Conservation (phyloP, 2,113 vertebrate genomes). For the Plestiodon gilberti region DNA sequence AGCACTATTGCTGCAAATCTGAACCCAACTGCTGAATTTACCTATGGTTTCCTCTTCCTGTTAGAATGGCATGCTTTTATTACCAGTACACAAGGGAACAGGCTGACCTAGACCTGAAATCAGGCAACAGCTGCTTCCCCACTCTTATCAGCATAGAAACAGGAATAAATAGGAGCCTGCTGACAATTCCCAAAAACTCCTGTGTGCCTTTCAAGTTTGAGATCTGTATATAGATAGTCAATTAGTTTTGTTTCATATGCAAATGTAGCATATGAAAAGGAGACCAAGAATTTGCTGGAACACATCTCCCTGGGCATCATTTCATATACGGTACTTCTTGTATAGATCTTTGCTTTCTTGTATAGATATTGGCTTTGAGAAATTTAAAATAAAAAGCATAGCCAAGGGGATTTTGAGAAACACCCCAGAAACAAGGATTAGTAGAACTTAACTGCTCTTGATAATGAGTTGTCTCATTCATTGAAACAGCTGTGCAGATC, state of each 20-base stretch:
- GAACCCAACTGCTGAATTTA: constrained; percentile 13
- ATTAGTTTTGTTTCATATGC: constrained; percentile 67
- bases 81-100: constrained; percentile 56
- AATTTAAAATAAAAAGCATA: constrained; percentile 52
- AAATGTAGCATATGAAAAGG: constrained; percentile 61
- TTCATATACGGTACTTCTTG: constrained; percentile 62
- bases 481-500: constrained; percentile 56
- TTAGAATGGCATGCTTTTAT: constrained; percentile 42
- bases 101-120: constrained; percentile 69
- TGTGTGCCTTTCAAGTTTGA: constrained; percentile 22
- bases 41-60: constrained; percentile 18
- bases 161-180: constrained; percentile 48
- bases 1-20: constrained; percentile 9
- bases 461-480: constrained; percentile 54
- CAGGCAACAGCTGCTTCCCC: constrained; percentile 78
- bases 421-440: constrained; percentile 48
- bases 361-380: constrained; percentile 50
- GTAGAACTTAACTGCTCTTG: constrained; percentile 61
- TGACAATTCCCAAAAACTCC: constrained; percentile 31
- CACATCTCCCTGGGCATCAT: constrained; percentile 53
- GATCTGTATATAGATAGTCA: constrained; percentile 43
- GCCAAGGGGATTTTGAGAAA: constrained; percentile 63
- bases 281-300: constrained; percentile 41
- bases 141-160: constrained; percentile 42
- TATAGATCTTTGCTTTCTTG: constrained; percentile 54